Evolutionary conservation across 1,140 invertebrate species (phyloP), one percentile per base, ranked within the genome.

Genomic region (Amyelois transitella): DNA sequence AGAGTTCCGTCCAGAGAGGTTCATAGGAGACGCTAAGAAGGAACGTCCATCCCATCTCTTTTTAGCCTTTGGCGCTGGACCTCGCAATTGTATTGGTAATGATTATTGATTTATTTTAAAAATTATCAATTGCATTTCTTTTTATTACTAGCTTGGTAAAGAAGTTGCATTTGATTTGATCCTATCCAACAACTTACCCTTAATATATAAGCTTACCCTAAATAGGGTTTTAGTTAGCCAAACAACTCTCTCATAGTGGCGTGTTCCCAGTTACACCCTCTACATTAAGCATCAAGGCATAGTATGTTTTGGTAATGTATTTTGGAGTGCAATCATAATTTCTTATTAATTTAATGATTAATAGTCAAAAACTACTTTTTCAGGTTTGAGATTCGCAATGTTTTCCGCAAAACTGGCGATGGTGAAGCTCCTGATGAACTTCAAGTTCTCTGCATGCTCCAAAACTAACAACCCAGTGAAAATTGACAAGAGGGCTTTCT

Each of bases 31-130:
- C 51, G 78, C 84, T 44, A 69, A 84, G 3, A 77, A 77, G 22
- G 69, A 76, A 6, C 78, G 91, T 57, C 88, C 88, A 38, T 88
- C 77, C 0, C 91, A 91, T 70, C 49, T 88, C 1, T 94, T 90
- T 73, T 71, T 95, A 28, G 91, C 94, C 4, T 96, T 95, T 71
- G 93, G 93, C 0, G 91, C 91, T 32, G 94, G 94, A 2, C 91
- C 91, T 0, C 90, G 94, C 38, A 93, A 93, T 79, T 94, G 94
- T 74, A 93, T 94, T 60, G 94, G 93, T 91, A 88, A 77, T 71
- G 60, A 44, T 53, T 53, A 18, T 18, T n/a, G 48, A 38, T 10
- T 43, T 21, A 22, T 0, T 53, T 52, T 52, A 32, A 10, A 10
- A 10, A 32, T 32, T 6, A 32, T 32, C 12, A 10, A 8, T 3